Evolutionary conservation across 2,797 vertebrate genomes (phyloP).

Genomic region (Mus caroli): DNA sequence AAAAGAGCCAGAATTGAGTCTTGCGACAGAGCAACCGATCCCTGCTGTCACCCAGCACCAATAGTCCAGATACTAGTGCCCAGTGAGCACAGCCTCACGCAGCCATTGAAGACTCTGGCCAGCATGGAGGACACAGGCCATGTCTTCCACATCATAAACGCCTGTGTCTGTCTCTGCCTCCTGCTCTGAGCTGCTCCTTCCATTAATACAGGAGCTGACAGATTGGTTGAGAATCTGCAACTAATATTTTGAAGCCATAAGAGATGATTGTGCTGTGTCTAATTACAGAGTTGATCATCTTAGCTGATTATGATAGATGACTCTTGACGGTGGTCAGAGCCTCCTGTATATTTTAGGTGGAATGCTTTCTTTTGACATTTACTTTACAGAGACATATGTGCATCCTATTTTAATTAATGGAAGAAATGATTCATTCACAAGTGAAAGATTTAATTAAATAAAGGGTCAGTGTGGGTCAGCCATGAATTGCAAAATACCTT

Average conservation of each 20-base stretch:
- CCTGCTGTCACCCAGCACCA: background rate
- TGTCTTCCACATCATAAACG: conserved; percentile 61
- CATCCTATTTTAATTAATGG: conserved; percentile 83
- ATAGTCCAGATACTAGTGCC: background rate
- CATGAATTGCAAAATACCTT: conserved; percentile 87
- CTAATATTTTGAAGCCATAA: conserved; percentile 74
- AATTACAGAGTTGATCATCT: conserved; percentile 84
- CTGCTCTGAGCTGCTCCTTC: background rate
- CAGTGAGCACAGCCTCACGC: background rate
- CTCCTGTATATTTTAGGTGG: conserved; percentile 83
- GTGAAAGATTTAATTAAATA: conserved; percentile 89
- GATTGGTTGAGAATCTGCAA: conserved; percentile 55
- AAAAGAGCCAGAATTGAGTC: background rate
- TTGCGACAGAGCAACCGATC: background rate
- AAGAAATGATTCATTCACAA: conserved; percentile 89
- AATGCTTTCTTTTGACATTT: conserved; percentile 83
- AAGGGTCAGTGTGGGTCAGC: conserved; percentile 85
- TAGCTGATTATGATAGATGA: conserved; percentile 80
- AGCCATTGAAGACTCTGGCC: conserved; percentile 12
- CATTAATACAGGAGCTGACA: conserved; percentile 34
- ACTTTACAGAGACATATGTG: conserved; percentile 82
- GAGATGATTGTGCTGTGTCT: conserved; percentile 81
- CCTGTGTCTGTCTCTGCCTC: background rate
- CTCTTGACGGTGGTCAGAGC: conserved; percentile 65
- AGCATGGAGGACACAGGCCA: background rate